Conservation (phyloP, 2,797 vertebrate genomes). For the Crax fasciolata region DNA sequence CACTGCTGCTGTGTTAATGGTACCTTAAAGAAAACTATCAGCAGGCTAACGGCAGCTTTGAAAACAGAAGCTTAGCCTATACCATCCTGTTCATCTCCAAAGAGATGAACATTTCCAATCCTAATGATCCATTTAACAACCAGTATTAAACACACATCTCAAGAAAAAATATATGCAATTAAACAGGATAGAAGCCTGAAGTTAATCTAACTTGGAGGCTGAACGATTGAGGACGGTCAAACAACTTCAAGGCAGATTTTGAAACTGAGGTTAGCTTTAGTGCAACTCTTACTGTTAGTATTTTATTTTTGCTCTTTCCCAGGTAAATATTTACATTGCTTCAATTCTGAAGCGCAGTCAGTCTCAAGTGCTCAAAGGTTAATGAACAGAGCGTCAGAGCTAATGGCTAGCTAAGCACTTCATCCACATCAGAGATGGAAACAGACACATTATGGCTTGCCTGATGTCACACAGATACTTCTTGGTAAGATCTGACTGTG, state of each 20-base stretch:
- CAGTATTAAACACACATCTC: conserved; percentile 16
- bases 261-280: conserved; percentile 6
- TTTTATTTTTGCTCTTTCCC: not conserved
- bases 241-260: not conserved
- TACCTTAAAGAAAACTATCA: conserved; percentile 25
- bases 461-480: not conserved
- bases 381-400: not conserved
- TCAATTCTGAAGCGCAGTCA: conserved; percentile 24
- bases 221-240: not conserved
- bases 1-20: not conserved
- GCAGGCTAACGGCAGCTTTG: not conserved
- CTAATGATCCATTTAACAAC: conserved; percentile 26
- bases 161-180: conserved; percentile 20
- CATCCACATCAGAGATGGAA: not conserved
- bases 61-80: conserved; percentile 8
- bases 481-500: not conserved
- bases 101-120: conserved; percentile 1
- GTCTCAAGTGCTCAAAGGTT: conserved; percentile 30
- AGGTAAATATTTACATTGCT: conserved; percentile 24
- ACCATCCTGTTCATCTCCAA: not conserved
- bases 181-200: conserved; percentile 1
- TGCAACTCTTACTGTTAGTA: not conserved
- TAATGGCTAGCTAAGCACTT: conserved; percentile 3
- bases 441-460: not conserved
- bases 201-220: not conserved